Evolutionary conservation across 1,140 invertebrate species (phyloP).

Genomic region (Drosophila bocqueti): DNA sequence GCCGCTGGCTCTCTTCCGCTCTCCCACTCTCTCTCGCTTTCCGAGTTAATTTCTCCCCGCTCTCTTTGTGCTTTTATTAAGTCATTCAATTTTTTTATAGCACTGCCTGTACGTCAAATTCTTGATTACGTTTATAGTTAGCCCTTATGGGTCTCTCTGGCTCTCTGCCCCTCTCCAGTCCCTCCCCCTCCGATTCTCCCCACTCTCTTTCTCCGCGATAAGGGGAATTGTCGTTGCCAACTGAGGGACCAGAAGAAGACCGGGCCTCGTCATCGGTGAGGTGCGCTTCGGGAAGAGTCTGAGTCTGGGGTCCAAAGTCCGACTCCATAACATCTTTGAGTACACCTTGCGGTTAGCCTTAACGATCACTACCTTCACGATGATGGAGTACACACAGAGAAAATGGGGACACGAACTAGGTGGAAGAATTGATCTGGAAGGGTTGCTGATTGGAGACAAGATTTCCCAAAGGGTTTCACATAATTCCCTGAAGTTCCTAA

Average conservation of each 20-base stretch:
- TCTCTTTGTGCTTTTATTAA: slow-evolving; percentile 37
- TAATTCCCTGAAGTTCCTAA: not conserved
- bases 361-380: slow-evolving; percentile 7
- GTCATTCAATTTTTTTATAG: slow-evolving; percentile 33
- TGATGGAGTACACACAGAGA: slow-evolving; percentile 1
- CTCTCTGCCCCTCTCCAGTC: not conserved
- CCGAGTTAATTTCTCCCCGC: slow-evolving; percentile 1
- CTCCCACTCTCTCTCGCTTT: not conserved
- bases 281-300: slow-evolving; percentile 10
- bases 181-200: not conserved
- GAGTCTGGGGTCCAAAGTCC: slow-evolving; percentile 31
- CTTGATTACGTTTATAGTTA: slow-evolving; percentile 40
- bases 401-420: not conserved
- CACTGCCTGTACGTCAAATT: slow-evolving; percentile 20
- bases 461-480: not conserved
- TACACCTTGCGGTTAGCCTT: slow-evolving; percentile 39
- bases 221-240: slow-evolving; percentile 40
- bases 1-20: slow-evolving; percentile 14
- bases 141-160: slow-evolving; percentile 18
- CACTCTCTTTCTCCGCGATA: slow-evolving; percentile 21
- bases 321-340: slow-evolving; percentile 21
- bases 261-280: slow-evolving; percentile 31
- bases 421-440: not conserved
- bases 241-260: not conserved
- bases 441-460: too few species aligned